phyloP scores from a whole-genome alignment of 2,797 vertebrate genomes.

The Mormyrops attenuatus region DNA sequence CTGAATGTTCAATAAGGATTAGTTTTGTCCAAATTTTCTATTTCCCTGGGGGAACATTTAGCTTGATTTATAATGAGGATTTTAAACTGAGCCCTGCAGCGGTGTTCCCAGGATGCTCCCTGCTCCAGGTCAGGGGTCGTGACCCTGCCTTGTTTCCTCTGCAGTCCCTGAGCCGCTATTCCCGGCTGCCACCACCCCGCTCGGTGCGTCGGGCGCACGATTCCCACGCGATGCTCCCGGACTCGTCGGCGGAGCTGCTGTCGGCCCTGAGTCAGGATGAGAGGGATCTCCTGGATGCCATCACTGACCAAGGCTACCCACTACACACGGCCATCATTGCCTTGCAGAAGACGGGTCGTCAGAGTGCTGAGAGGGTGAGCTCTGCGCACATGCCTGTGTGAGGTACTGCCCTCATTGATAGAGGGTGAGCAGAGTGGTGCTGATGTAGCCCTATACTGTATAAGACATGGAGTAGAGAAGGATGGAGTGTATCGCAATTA shows the following conservation, averaged over 20 bases:
- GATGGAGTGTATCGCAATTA: neutral
- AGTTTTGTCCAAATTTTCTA: neutral
- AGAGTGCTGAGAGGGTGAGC: constrained; percentile 76
- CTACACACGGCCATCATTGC: constrained; percentile 77
- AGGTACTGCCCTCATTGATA: neutral
- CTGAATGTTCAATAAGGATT: neutral
- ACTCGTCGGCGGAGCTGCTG: constrained; percentile 73
- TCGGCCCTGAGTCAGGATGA: constrained; percentile 84
- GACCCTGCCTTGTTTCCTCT: constrained; percentile 33
- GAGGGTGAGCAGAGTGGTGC: neutral
- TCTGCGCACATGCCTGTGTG: neutral
- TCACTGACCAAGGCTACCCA: constrained; percentile 79
- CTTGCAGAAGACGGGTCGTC: constrained; percentile 81
- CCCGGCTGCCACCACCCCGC: constrained; percentile 49
- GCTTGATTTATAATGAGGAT: neutral
- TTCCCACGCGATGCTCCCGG: constrained; percentile 48
- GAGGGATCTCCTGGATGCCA: constrained; percentile 74
- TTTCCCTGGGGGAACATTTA: neutral
- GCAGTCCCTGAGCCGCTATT: constrained; percentile 60
- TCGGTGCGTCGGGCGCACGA: constrained; percentile 35
- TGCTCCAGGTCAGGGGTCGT: neutral
- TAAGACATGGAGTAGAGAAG: neutral
- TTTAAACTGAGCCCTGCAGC: neutral
- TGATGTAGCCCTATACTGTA: neutral
- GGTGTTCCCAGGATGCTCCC: neutral